phyloP scores from a whole-genome alignment of 1,140 invertebrate genomes.

The Odontomachus brunneus region DNA sequence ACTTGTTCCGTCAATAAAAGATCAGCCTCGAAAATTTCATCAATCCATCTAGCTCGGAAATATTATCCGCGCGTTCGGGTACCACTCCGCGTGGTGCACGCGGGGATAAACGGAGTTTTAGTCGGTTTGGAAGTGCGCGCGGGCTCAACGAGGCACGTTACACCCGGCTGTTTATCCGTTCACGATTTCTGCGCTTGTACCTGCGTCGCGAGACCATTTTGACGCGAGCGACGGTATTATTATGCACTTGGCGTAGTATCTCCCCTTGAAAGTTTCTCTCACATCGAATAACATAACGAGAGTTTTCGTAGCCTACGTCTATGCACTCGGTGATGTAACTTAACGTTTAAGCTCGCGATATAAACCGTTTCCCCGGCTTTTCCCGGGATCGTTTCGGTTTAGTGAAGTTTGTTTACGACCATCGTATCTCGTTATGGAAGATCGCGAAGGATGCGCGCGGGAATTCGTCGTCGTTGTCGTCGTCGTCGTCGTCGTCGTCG shows the following conservation, averaged over 20 bases:
- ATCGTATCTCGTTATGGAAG: slow-evolving; percentile 63
- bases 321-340: slow-evolving; percentile 34
- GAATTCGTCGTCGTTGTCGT: slow-evolving; percentile 39
- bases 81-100: not conserved
- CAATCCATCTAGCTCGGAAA: not conserved
- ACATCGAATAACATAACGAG: not conserved
- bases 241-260: not conserved
- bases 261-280: not conserved
- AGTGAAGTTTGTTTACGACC: slow-evolving; percentile 66
- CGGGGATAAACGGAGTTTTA: not conserved
- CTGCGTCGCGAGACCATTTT: not conserved
- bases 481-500: not conserved
- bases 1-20: not conserved
- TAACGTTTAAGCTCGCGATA: slow-evolving; percentile 50
- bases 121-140: not conserved
- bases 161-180: not conserved
- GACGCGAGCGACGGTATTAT: not conserved
- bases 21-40: not conserved
- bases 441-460: slow-evolving; percentile 30
- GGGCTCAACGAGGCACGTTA: not conserved
- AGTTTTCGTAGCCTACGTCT: slow-evolving; percentile 32
- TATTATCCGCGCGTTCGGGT: not conserved
- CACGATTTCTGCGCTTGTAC: slow-evolving; percentile 9
- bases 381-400: slow-evolving; percentile 58
- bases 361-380: slow-evolving; percentile 55